These are phyloP conservation scores for Leucania comma DNA, from an alignment of 2,888 invertebrate genomes.

Conservation along the genomic window DNA sequence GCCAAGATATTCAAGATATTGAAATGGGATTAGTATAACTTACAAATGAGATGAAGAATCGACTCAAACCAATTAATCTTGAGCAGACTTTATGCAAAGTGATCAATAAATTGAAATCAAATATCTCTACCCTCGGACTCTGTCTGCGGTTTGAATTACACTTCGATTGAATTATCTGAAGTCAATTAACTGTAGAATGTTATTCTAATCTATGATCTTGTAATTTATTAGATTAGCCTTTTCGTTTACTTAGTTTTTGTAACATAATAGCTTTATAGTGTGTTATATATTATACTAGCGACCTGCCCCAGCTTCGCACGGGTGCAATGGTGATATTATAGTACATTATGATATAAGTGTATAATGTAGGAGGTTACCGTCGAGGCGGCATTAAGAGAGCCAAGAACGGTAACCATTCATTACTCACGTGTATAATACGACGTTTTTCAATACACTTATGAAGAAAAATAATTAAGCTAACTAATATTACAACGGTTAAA, in stretches of 20 bases:
- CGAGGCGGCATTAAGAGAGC: too few species aligned
- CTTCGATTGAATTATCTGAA: conserved; percentile 44
- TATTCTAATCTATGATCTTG: conserved; percentile 45
- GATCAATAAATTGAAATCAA: conserved; percentile 52
- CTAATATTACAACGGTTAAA: too few species aligned
- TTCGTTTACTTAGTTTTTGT: neutral
- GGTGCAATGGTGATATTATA: too few species aligned
- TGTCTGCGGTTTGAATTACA: conserved; percentile 46
- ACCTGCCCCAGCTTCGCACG: too few species aligned
- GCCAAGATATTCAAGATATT: conserved; percentile 1
- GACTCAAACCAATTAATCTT: conserved; percentile 52
- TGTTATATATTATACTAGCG: too few species aligned
- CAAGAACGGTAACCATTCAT: too few species aligned
- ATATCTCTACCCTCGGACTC: conserved; percentile 38
- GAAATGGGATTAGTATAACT: conserved; percentile 8
- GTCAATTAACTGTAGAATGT: conserved; percentile 50
- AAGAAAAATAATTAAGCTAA: too few species aligned
- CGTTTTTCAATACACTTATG: too few species aligned
- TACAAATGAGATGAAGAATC: conserved; percentile 25
- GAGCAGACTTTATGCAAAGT: conserved; percentile 25
- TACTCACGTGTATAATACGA: too few species aligned
- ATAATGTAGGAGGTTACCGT: too few species aligned
- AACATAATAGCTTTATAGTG: too few species aligned
- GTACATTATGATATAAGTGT: too few species aligned
- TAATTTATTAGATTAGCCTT: conserved; percentile 19